Percentiles rank a stretch among this genome's conserved stretches.
These are phyloP conservation scores for Equus quagga DNA, from an alignment of 2,113 vertebrate genomes.

Conservation along the genomic window DNA sequence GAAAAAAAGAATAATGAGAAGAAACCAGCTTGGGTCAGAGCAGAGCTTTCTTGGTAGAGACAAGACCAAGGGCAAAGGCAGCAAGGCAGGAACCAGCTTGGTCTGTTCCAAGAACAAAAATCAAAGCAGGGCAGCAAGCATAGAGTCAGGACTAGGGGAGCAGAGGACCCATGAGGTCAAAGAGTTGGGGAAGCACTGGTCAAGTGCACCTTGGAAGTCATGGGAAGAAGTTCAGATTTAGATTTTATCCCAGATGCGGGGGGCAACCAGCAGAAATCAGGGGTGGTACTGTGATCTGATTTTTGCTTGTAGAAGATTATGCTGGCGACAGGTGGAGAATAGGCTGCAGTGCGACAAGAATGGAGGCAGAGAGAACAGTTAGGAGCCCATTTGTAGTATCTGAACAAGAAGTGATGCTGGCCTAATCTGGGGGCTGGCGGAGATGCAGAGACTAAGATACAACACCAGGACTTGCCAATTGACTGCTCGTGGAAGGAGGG, in stretches of 20 bases:
- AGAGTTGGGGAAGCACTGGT: neutral
- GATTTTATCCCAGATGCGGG: neutral
- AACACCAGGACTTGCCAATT: neutral
- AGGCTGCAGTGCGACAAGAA: neutral
- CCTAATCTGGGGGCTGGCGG: neutral
- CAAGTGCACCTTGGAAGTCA: neutral
- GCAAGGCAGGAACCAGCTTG: neutral
- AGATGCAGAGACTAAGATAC: neutral
- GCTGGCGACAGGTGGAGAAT: neutral
- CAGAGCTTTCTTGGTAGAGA: neutral
- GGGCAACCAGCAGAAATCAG: neutral
- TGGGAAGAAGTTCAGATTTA: neutral
- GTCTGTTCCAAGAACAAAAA: neutral
- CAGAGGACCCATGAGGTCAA: neutral
- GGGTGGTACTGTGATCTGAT: neutral
- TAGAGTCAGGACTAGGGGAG: neutral
- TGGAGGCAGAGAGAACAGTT: neutral
- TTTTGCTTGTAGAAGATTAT: neutral
- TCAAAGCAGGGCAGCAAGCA: neutral
- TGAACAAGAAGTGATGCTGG: neutral
- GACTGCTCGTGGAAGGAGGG: neutral
- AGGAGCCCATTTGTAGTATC: neutral
- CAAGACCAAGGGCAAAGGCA: neutral
- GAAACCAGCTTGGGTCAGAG: neutral
- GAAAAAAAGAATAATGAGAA: neutral